Base-by-base conservation (phyloP, 2,888 invertebrate genomes). In the Neocrepidodera transversa region DNA sequence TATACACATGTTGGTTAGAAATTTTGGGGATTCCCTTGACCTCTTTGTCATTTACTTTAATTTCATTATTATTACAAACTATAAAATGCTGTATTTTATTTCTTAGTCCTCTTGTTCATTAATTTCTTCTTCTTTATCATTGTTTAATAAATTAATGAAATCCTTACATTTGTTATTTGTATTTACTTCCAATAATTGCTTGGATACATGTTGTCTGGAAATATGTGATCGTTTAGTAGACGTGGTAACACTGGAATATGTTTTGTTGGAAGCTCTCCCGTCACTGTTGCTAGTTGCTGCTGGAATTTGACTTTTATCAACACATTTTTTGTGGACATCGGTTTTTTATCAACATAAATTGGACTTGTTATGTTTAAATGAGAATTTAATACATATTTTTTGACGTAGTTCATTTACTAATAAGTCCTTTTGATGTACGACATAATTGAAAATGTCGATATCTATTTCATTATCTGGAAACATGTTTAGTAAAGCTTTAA, bases 1-100 rank as follows among this genome's bases (percentile, higher is more conserved):
- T 50, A 13, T 18, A 50, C 38, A 50, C 50, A 50, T 50, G 38
- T 50, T 13, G 10, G 2, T 50, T 38, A n/a, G 50, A 20, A 18
- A 50, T 2, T 36, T 23, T 50, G 11, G 50, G 23, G 23, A 50
- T 38, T 13, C 38, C 50, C 20, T 50, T 50, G n/a, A 26, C 50
- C 10, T 23, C 36, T 50, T 26, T 50, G 8, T 23, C 38, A 50
- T 50, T 50, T 7, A 50, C 50, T 13, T 38, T 14, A 13, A 38
- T 38, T 16, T 45, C n/a, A n/a, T n/a, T n/a, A n/a, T n/a, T n/a
- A n/a, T 14, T 26, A 14, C 11, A 11, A 26, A 26, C 13, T 26
- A 13, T 26, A 14, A 11, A 16, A 45, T 28, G 11, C 11, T 26
- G 10, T 26, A 23, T 7, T 45, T 23, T 28, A 8, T 45, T 17